Percentiles rank a stretch among this genome's conserved stretches.
Conservation (phyloP, 2,797 vertebrate species). For the Acridotheres tristis region DNA sequence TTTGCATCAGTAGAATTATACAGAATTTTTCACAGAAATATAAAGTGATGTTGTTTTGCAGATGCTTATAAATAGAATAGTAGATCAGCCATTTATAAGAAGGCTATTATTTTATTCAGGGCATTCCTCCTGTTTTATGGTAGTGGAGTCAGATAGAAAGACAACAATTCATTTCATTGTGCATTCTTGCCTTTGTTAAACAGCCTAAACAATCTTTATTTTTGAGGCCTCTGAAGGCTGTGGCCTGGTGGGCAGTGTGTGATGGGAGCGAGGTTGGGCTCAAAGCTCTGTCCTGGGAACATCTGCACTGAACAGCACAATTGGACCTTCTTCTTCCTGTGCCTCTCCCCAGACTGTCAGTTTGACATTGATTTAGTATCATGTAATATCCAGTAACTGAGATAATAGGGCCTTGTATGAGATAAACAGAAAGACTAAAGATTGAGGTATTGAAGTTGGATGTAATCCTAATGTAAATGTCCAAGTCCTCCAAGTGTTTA, state of each 20-base stretch:
- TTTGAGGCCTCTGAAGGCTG: background rate
- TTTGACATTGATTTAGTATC: background rate
- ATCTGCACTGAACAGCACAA: background rate
- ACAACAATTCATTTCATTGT: constrained; percentile 31
- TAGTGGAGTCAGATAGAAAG: background rate
- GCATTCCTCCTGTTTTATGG: constrained; percentile 32
- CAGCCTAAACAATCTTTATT: background rate
- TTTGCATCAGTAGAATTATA: constrained; percentile 17
- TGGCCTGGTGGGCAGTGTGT: background rate
- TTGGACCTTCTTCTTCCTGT: background rate
- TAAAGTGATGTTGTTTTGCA: constrained; percentile 24
- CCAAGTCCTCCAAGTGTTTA: background rate
- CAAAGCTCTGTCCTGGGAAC: background rate
- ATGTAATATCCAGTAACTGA: background rate
- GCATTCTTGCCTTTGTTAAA: constrained; percentile 27
- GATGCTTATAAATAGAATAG: constrained; percentile 45
- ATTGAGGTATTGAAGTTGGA: background rate
- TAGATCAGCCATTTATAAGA: constrained; percentile 49
- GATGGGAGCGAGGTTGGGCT: background rate
- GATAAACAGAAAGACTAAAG: background rate
- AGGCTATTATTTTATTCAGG: constrained; percentile 45
- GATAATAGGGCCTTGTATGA: background rate
- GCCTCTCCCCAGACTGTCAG: background rate
- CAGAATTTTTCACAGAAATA: constrained; percentile 24
- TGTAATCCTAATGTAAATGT: background rate